phyloP scores from a whole-genome alignment of 2,888 invertebrate species.

The Thera obeliscata region DNA sequence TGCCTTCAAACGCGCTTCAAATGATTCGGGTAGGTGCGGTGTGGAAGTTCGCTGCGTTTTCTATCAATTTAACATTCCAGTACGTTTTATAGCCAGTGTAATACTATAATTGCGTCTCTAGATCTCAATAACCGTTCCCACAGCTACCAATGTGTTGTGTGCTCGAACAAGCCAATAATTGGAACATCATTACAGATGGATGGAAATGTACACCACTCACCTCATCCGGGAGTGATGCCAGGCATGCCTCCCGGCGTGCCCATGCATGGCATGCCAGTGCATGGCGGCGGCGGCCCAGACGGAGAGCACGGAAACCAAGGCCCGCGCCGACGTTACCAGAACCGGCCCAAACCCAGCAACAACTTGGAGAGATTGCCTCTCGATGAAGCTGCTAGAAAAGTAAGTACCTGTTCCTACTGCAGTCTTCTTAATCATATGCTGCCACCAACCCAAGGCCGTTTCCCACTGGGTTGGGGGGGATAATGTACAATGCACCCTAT shows the following conservation, averaged over 20 bases:
- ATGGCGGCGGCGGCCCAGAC: constrained; percentile 73
- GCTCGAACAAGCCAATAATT: not conserved
- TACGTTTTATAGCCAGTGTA: not conserved
- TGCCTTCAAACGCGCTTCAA: constrained; percentile 35
- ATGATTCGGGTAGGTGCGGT: constrained; percentile 37
- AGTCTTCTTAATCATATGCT: not conserved
- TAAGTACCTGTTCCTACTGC: constrained; percentile 9
- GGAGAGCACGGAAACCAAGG: constrained; percentile 72
- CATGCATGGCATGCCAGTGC: constrained; percentile 72
- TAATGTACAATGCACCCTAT: too few species aligned
- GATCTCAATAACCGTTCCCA: too few species aligned
- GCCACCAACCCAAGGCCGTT: too few species aligned
- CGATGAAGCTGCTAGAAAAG: constrained; percentile 89
- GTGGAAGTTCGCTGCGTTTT: not conserved
- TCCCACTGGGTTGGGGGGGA: too few species aligned
- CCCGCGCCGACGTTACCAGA: constrained; percentile 74
- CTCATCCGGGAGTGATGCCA: constrained; percentile 54
- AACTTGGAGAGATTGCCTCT: constrained; percentile 85
- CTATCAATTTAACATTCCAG: not conserved
- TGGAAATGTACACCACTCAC: constrained; percentile 67
- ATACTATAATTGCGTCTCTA: not conserved
- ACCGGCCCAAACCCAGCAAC: constrained; percentile 71
- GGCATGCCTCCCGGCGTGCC: constrained; percentile 49
- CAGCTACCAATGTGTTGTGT: not conserved
- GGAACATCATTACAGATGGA: constrained; percentile 64